Conservation (phyloP, 2,797 vertebrate species). For the Gila robusta region DNA sequence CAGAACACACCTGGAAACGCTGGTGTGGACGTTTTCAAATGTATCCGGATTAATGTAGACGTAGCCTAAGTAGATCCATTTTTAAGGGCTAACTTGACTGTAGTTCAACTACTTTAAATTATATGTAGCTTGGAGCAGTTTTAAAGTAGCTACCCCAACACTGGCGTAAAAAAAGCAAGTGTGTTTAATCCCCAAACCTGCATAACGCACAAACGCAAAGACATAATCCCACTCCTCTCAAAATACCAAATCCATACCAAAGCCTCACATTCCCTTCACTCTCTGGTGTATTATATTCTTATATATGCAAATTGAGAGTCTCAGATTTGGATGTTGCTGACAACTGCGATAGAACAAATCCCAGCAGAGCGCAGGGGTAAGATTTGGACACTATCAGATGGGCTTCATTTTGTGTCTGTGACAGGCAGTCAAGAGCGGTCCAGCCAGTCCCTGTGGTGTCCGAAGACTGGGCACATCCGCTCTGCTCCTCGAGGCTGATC, state of each 20-base stretch:
- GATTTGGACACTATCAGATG: constrained; percentile 21
- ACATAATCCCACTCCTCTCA: not conserved
- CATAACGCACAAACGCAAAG: not conserved
- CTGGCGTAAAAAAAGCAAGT: not conserved
- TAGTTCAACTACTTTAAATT: not conserved
- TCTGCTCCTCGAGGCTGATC: not conserved
- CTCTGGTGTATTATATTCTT: constrained; percentile 22
- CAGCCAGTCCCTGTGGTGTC: not conserved
- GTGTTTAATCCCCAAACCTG: not conserved
- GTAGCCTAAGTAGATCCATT: not conserved
- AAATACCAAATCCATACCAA: constrained; percentile 9
- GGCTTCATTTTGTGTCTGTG: constrained; percentile 3
- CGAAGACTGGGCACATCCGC: constrained; percentile 5
- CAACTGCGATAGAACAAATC: constrained; percentile 44
- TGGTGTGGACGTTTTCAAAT: too few relatives aligned
- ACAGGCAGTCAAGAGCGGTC: not conserved
- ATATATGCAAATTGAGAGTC: constrained; percentile 10
- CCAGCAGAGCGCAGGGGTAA: constrained; percentile 30
- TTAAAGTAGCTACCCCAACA: not conserved
- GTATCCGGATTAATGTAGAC: too few relatives aligned
- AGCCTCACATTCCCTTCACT: not conserved
- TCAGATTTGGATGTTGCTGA: constrained; percentile 1
- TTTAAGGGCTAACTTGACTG: not conserved
- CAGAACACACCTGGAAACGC: too few relatives aligned
- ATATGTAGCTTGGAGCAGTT: not conserved